A percentile compares a stretch with the other conserved stretches of the same genome.
These are phyloP conservation scores for Eolophus roseicapilla DNA, from an alignment of 2,113 vertebrate species.

Conservation along the genomic window DNA sequence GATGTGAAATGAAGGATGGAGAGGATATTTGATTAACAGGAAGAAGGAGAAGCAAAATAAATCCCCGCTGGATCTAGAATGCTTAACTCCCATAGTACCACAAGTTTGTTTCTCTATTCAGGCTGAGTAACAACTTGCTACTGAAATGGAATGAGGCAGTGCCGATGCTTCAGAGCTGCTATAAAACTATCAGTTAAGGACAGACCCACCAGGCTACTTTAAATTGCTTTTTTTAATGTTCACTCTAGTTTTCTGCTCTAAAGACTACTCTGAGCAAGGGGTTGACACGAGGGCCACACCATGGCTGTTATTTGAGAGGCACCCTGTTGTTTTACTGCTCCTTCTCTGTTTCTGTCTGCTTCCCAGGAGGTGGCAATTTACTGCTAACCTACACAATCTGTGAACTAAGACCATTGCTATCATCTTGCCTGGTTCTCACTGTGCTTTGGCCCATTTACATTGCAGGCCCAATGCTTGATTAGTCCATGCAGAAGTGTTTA, in stretches of 20 bases:
- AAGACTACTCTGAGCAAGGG: background rate
- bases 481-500: background rate
- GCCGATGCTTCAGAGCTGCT: background rate
- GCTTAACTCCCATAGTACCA: background rate
- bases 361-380: background rate
- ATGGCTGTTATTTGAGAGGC: background rate
- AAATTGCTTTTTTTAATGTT: background rate
- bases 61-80: background rate
- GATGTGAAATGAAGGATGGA: conserved; percentile 32
- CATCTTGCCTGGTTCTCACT: background rate
- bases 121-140: background rate
- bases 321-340: background rate
- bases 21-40: conserved; percentile 49
- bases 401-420: background rate
- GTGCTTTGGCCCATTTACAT: background rate
- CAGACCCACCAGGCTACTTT: background rate
- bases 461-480: background rate
- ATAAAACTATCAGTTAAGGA: background rate
- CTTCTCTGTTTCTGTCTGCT: background rate
- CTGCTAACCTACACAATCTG: background rate
- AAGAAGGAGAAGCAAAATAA: conserved; percentile 14
- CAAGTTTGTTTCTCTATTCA: background rate
- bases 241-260: background rate
- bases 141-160: background rate
- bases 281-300: background rate